A percentile compares a stretch with the other conserved stretches of the same genome.
phyloP scores from a whole-genome alignment of 64 coral and sea anemone genomes.

The Porites lutea region DNA sequence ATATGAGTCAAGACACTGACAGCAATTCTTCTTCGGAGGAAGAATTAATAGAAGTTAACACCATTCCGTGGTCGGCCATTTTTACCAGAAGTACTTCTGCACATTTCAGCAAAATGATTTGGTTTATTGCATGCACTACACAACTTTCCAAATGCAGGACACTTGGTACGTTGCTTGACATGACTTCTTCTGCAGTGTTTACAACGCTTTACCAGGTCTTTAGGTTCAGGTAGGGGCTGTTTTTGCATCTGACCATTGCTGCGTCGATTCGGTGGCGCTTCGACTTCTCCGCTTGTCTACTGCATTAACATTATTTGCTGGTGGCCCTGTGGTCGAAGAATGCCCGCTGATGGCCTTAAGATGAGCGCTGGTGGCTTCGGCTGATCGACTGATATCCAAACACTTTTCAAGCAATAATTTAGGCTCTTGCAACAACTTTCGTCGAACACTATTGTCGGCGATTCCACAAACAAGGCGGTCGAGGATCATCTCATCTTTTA shows the following conservation, averaged over 20 bases:
- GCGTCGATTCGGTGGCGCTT: no score
- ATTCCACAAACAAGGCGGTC: neutral
- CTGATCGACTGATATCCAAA: constrained; percentile 20
- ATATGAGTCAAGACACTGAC: neutral
- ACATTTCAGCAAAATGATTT: neutral
- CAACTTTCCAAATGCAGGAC: neutral
- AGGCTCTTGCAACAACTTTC: constrained; percentile 28
- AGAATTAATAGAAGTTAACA: no score
- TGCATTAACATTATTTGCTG: no score
- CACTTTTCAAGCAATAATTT: constrained; percentile 34
- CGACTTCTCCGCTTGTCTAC: no score
- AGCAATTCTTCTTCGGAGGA: constrained; percentile 25
- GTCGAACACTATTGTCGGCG: neutral
- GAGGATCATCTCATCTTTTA: constrained; percentile 30
- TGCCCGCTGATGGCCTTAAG: constrained; percentile 1
- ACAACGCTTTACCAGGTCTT: no score
- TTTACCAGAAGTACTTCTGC: neutral
- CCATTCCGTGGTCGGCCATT: no score
- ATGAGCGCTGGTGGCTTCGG: constrained; percentile 20
- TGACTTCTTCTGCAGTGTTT: no score
- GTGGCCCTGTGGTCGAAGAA: neutral
- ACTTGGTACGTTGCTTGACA: neutral
- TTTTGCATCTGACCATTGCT: neutral
- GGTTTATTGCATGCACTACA: neutral
- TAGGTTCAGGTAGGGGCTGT: no score